A percentile compares a stretch with the other conserved stretches of the same genome.
Conservation (phyloP, 2,888 invertebrate genomes). For the Prosapia bicincta region DNA sequence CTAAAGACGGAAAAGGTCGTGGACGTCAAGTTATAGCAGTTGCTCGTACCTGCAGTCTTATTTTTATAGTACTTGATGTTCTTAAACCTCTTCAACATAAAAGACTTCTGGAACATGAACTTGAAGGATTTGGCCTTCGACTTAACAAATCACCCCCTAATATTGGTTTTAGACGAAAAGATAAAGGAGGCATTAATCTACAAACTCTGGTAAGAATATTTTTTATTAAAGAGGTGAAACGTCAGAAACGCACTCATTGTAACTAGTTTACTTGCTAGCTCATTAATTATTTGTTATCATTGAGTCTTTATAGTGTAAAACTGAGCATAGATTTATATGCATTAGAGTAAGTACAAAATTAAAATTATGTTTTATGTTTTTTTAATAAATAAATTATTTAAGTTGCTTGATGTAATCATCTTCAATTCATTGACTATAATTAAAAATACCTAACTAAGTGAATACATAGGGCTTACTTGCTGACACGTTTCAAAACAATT, state of each 20-base stretch:
- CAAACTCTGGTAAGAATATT: conserved; percentile 75
- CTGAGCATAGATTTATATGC: no score
- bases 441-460: no score
- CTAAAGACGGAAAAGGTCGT: conserved; percentile 98
- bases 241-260: not conserved
- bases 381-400: no score
- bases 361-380: no score
- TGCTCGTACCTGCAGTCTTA: conserved; percentile 94
- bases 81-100: conserved; percentile 97
- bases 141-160: conserved; percentile 96
- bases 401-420: no score
- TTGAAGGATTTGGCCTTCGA: conserved; percentile 97
- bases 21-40: conserved; percentile 99
- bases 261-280: not conserved
- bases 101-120: conserved; percentile 91
- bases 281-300: not conserved
- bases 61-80: conserved; percentile 97
- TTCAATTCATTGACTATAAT: no score
- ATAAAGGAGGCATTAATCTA: conserved; percentile 97
- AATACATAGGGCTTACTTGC: no score
- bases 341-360: no score
- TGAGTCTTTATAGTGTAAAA: no score
- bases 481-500: no score
- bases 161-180: conserved; percentile 93
- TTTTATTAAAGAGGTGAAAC: no score